These are phyloP conservation scores for Digitonthophagus gazella DNA, from an alignment of 2,888 invertebrate species.

Conservation along the genomic window DNA sequence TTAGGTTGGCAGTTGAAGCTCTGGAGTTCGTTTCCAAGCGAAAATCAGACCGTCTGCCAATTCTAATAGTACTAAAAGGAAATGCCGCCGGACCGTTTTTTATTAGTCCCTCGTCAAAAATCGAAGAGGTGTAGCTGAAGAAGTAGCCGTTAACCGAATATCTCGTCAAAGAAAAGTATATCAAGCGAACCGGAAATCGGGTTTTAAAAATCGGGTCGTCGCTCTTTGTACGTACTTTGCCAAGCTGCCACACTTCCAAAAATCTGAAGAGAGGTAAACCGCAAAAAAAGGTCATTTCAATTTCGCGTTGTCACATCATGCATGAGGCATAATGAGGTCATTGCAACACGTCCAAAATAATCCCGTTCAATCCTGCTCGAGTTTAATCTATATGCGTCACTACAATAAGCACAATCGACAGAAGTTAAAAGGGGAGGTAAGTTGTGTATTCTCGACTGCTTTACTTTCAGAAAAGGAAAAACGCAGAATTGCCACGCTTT, in stretches of 20 bases:
- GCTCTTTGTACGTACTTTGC: neutral
- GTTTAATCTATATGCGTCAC: neutral
- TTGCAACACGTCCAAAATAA: too few species aligned
- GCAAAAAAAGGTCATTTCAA: neutral
- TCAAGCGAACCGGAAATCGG: neutral
- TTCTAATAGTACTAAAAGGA: neutral
- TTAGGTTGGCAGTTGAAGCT: conserved; percentile 18
- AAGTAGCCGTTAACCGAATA: too few species aligned
- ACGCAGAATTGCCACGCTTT: neutral
- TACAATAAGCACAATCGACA: neutral
- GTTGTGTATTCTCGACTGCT: neutral
- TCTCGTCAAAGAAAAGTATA: neutral
- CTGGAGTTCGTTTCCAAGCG: neutral
- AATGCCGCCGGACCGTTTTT: neutral
- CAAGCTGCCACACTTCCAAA: neutral
- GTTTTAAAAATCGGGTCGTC: neutral
- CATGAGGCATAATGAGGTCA: neutral
- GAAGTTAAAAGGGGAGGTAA: neutral
- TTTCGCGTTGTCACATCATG: neutral
- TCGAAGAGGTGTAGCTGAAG: neutral
- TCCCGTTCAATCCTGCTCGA: neutral
- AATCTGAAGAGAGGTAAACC: neutral
- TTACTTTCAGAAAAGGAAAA: neutral
- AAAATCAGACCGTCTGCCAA: neutral
- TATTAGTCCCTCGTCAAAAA: neutral